Evolutionary conservation across 2,797 vertebrate species (phyloP).

Genomic region (Tragopan temminckii): DNA sequence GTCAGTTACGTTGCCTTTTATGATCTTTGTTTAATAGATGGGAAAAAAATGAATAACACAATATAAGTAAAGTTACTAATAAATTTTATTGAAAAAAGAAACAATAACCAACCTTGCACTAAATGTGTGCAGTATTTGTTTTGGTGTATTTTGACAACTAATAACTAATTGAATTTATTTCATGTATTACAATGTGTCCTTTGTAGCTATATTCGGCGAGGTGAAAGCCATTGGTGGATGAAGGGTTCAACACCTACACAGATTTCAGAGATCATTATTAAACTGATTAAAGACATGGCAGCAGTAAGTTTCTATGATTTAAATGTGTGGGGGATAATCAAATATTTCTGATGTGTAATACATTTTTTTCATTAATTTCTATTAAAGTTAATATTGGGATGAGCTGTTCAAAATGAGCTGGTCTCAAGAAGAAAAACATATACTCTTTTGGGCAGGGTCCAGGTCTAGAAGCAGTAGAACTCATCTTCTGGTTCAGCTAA

Average conservation of each 20-base stretch:
- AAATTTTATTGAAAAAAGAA: not conserved
- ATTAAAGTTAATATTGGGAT: not conserved
- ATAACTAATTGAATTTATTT: not conserved
- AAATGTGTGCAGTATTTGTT: not conserved
- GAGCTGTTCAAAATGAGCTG: not conserved
- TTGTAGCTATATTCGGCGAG: constrained; percentile 93
- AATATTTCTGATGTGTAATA: not conserved
- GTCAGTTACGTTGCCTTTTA: not conserved
- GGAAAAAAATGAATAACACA: not conserved
- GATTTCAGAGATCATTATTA: constrained; percentile 99
- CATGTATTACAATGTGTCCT: not conserved
- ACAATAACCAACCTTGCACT: not conserved
- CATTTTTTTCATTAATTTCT: not conserved
- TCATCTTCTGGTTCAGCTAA: not conserved
- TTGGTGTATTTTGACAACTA: not conserved
- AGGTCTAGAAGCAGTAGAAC: not conserved
- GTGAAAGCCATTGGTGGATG: constrained; percentile 99
- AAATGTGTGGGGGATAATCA: not conserved
- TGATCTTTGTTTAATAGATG: not conserved
- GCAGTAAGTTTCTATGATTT: constrained; percentile 86
- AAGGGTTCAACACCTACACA: constrained; percentile 98
- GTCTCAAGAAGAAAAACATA: not conserved
- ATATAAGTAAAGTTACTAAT: not conserved
- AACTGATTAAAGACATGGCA: constrained; percentile 99
- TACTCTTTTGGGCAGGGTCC: not conserved